Base-by-base conservation (phyloP, 2,888 invertebrate species). In the Sisyra terminalis region DNA sequence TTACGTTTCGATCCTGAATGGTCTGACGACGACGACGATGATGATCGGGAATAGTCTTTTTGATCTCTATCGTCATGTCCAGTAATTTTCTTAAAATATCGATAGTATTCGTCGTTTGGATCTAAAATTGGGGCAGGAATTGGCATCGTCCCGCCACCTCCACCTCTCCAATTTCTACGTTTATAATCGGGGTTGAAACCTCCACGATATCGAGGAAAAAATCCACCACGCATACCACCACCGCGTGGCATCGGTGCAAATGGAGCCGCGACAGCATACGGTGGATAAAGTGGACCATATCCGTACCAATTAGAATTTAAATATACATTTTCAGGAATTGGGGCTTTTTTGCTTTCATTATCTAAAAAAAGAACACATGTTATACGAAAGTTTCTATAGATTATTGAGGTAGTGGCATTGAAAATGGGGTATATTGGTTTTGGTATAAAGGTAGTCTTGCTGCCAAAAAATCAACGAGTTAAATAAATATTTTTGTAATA, bases 31-130 rank as follows among this genome's bases (percentile, higher is more conserved):
- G 59, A 55, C 13, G 52, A 44, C 47, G 44, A 45, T 37, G 42
- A 40, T 2, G 47, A 48, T 32, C 46, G 17, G 24, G 56, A 53
- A 55, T 53, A 61, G 50, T 48, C 62, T 40, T 67, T 67, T 49
- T 69, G 66, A 47, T 65, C 64, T 49, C 63, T 64, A 48, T 60
- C 65, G 44, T 68, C 70, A 15, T 63, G 60, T 40, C 72, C 70
- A 0, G 72, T 64, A 29, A 78, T 60, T 51, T 68, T 73, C 40
- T 73, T 70, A 48, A 75, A 75, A 46, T 77, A 75, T 50, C 73
- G 73, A 48, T 64, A 61, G 50, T 68, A 67, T 48, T 67, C 63
- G 31, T 66, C 64, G 47, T 66, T 54, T 10, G 56, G 30, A 42
- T 57, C 57, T 10, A 53, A 53, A 10, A 35, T 29, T 17, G 40